Evolutionary conservation across 2,888 invertebrate species (phyloP), one percentile per base, ranked within the genome.

Genomic region (Glaucopsyche alexis): DNA sequence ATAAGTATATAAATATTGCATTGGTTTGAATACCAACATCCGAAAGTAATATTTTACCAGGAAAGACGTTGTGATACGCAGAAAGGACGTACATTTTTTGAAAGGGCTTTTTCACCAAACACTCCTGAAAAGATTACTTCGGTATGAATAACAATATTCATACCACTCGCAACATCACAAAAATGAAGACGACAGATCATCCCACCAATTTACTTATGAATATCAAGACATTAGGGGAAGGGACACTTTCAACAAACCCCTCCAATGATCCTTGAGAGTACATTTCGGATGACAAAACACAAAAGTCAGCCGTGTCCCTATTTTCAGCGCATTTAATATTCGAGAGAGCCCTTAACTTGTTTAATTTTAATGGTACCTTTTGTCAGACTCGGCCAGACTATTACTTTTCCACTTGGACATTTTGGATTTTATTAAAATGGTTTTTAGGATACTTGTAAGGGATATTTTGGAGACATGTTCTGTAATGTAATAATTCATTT

Each of bases 191-290:
- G 40, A 45, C 72, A 73, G 77, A 79, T 86, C 86, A 88, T 88
- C 86, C 83, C 84, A 84, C 85, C 88, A 89, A 90, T 90, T 91
- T 89, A 87, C 90, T 91, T 90, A 91, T 91, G 90, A 91, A 91
- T 91, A 91, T 92, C 91, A 91, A 92, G 80, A 80, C 80, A 78
- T 40, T 8, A 81, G 79, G 74, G 71, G 72, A 80, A 81, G 81
- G 88, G 90, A 84, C 89, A 80, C 81, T 80, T 83, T 81, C 89
- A 89, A 89, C 89, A 87, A 84, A 82, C 82, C 81, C 80, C 80
- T 86, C 82, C 81, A 83, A 80, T 83, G 86, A 82, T 84, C 83
- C 85, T 82, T 81, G 82, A 81, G 83, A 90, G 90, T 88, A 90
- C 88, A 90, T 92, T 87, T 90, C 89, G 90, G 89, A 89, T 90